Conservation (phyloP, 2,888 invertebrate genomes). For the Crossocerus cetratus region DNA sequence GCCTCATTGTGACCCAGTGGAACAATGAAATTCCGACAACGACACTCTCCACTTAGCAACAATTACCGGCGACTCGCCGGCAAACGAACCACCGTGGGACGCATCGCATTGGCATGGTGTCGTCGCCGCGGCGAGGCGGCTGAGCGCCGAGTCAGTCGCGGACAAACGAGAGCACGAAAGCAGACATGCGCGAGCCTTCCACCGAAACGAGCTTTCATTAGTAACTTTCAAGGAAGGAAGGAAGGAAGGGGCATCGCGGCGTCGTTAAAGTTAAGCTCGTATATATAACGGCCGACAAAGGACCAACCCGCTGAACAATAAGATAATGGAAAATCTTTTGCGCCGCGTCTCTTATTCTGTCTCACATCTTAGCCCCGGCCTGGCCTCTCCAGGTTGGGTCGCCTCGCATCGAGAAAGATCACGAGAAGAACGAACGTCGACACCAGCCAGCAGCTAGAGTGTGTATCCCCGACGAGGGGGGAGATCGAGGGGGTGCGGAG, state of each 20-base stretch:
- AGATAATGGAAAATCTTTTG: conserved; percentile 51
- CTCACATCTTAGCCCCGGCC: conserved; percentile 29
- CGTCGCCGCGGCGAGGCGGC: no score
- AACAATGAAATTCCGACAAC: background rate
- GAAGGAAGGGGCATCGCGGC: background rate
- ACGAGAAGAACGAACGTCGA: conserved; percentile 14
- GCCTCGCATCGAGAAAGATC: conserved; percentile 1
- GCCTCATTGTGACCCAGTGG: background rate
- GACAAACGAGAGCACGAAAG: no score
- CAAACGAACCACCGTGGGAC: no score
- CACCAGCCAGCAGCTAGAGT: conserved; percentile 36
- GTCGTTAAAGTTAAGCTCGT: conserved; percentile 15
- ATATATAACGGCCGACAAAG: conserved; percentile 33
- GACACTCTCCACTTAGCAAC: background rate
- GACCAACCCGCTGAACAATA: conserved; percentile 33
- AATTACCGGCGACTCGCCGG: background rate
- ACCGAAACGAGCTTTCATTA: conserved; percentile 2
- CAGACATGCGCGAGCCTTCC: no score
- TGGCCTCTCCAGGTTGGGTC: conserved; percentile 28
- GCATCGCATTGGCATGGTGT: no score
- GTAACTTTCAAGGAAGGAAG: background rate
- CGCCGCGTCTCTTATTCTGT: conserved; percentile 42
- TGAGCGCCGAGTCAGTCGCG: no score
- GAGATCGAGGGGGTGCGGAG: conserved; percentile 42
- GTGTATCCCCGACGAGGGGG: conserved; percentile 53